These are phyloP conservation scores for Pangasius sanitwongsei DNA, from an alignment of 2,797 vertebrate species.

Conservation along the genomic window DNA sequence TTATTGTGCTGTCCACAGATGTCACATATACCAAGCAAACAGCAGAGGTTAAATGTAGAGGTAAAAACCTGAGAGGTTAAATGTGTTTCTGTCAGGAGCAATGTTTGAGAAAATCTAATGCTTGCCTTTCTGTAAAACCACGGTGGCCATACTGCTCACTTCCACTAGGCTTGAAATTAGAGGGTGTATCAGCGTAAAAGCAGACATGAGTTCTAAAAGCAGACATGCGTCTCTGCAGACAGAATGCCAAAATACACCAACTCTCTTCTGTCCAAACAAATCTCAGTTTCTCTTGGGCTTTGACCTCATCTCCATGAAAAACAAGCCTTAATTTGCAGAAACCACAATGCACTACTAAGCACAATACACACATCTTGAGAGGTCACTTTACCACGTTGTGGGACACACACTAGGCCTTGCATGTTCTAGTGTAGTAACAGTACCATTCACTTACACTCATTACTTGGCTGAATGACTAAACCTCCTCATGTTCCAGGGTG, in stretches of 20 bases:
- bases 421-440: conserved; percentile 2
- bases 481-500: conserved; percentile 8
- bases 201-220: conserved; percentile 44
- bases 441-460: conserved; percentile 24
- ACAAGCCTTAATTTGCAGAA: conserved; percentile 37
- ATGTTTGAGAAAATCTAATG: conserved; percentile 13
- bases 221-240: conserved; percentile 30
- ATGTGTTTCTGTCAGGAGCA: background rate
- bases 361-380: conserved; percentile 30
- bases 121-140: conserved; percentile 33
- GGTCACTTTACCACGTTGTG: conserved; percentile 25
- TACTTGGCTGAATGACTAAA: conserved; percentile 37
- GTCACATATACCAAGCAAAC: conserved; percentile 9
- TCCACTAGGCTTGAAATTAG: conserved; percentile 41
- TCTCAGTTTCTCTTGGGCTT: conserved; percentile 45
- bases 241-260: conserved; percentile 45
- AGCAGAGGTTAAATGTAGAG: no score
- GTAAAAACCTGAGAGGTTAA: background rate
- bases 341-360: conserved; percentile 43
- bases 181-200: conserved; percentile 39
- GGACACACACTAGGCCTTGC: background rate
- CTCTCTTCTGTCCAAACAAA: conserved; percentile 49
- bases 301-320: conserved; percentile 49
- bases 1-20: conserved; percentile 4
- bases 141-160: conserved; percentile 31